A percentile compares a stretch with the other conserved stretches of the same genome.
Evolutionary conservation across 1,140 invertebrate species (phyloP).

Genomic region (Platyura marginata): DNA sequence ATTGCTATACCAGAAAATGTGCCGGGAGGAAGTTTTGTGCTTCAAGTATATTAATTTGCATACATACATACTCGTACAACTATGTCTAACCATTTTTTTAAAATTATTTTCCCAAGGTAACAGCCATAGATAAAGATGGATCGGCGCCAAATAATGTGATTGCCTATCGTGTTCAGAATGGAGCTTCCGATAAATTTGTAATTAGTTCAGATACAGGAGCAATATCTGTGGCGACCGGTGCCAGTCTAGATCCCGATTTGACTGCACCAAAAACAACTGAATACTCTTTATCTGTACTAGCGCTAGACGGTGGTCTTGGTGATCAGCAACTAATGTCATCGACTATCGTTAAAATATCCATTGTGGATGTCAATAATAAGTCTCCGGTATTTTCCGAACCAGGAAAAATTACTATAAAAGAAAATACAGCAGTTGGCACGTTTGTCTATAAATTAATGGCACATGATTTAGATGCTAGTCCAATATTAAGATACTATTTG

Average conservation of each 20-base stretch:
- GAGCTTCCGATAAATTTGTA: constrained; percentile 81
- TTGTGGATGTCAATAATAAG: constrained; percentile 86
- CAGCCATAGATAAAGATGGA: constrained; percentile 66
- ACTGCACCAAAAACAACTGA: constrained; percentile 49
- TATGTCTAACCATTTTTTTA: too few species aligned
- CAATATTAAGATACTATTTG: constrained; percentile 54
- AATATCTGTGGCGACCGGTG: constrained; percentile 69
- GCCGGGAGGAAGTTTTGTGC: constrained; percentile 52
- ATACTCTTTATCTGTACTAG: constrained; percentile 50
- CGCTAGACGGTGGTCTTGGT: constrained; percentile 74
- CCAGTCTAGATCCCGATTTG: constrained; percentile 75
- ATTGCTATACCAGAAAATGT: constrained; percentile 66
- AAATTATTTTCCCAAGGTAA: constrained; percentile 40
- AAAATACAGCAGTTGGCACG: constrained; percentile 60
- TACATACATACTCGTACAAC: background rate
- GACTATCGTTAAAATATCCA: constrained; percentile 62
- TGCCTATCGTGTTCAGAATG: constrained; percentile 71
- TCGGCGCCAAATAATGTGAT: constrained; percentile 72
- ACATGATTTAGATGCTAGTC: constrained; percentile 56
- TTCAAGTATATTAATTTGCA: constrained; percentile 36
- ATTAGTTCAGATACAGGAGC: constrained; percentile 66
- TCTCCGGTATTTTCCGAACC: constrained; percentile 52
- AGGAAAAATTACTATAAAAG: constrained; percentile 39
- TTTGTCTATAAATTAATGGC: constrained; percentile 49
- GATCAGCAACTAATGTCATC: constrained; percentile 48